phyloP scores from a whole-genome alignment of 2,113 vertebrate species.

The Perca schrenkii region DNA sequence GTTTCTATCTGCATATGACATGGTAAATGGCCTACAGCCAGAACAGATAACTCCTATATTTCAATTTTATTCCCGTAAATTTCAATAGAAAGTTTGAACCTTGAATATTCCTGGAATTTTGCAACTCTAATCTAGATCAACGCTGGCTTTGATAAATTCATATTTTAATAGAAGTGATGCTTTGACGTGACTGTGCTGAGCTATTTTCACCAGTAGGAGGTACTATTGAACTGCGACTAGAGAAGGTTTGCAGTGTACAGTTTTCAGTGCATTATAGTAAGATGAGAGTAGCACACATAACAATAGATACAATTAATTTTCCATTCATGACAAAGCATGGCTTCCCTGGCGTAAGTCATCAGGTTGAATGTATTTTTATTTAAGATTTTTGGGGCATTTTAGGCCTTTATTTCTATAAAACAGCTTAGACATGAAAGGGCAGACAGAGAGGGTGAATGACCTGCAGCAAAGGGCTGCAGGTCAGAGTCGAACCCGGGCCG shows the following conservation, averaged over 20 bases:
- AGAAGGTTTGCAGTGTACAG: no score
- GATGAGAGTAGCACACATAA: neutral
- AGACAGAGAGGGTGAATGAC: no score
- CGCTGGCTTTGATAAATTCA: neutral
- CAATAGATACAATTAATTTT: neutral
- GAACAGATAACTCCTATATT: neutral
- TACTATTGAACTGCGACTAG: neutral
- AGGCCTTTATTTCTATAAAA: no score
- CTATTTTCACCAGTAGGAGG: slow-evolving; percentile 14
- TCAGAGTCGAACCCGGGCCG: no score
- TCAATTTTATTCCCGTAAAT: neutral
- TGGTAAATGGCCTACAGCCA: neutral
- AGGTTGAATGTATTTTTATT: neutral
- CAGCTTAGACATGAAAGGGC: no score
- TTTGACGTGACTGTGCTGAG: neutral
- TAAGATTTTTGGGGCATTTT: no score
- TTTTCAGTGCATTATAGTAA: neutral
- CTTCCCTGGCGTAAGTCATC: neutral
- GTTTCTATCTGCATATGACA: neutral
- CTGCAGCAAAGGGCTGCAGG: no score
- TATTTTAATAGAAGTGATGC: neutral
- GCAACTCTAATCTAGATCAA: neutral
- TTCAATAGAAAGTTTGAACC: neutral
- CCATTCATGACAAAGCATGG: neutral
- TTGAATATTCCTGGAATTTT: neutral